phyloP scores from a whole-genome alignment of 2,888 invertebrate species.

The Drosophila mayaguana region DNA sequence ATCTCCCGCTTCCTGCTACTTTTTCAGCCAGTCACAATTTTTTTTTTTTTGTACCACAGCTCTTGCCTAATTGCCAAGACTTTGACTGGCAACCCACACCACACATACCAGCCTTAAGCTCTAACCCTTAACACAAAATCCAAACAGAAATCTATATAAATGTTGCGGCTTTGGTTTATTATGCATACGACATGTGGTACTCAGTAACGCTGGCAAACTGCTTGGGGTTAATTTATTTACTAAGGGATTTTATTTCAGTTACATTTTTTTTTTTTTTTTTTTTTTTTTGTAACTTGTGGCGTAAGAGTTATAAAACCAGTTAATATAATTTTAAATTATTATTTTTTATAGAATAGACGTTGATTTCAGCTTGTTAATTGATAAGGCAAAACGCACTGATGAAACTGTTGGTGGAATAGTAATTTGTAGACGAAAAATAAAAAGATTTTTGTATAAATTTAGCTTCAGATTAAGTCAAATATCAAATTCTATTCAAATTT shows the following conservation, averaged over 20 bases:
- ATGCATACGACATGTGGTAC: constrained; percentile 65
- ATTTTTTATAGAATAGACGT: fast-evolving
- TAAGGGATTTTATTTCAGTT: constrained; percentile 4
- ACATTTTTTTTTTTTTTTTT: constrained; percentile 4
- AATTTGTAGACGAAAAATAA: neutral
- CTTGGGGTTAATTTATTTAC: constrained; percentile 35
- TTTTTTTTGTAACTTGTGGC: neutral
- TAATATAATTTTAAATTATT: neutral
- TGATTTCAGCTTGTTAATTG: neutral
- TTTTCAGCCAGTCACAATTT: constrained; percentile 21
- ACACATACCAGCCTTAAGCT: neutral
- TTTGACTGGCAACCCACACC: constrained; percentile 45
- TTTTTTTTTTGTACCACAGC: constrained; percentile 31
- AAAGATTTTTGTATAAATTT: neutral
- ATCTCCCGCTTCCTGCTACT: neutral
- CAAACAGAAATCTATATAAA: constrained; percentile 51
- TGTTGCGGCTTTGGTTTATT: constrained; percentile 50
- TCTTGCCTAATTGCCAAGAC: constrained; percentile 73
- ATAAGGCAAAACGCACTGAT: neutral
- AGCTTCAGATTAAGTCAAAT: too few relatives aligned
- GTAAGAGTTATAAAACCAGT: neutral
- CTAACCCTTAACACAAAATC: constrained; percentile 12
- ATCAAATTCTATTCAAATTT: too few relatives aligned
- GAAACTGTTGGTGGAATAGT: neutral
- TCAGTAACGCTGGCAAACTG: constrained; percentile 33